Conservation (phyloP, 2,113 vertebrate genomes). For the Xenus cinereus region DNA sequence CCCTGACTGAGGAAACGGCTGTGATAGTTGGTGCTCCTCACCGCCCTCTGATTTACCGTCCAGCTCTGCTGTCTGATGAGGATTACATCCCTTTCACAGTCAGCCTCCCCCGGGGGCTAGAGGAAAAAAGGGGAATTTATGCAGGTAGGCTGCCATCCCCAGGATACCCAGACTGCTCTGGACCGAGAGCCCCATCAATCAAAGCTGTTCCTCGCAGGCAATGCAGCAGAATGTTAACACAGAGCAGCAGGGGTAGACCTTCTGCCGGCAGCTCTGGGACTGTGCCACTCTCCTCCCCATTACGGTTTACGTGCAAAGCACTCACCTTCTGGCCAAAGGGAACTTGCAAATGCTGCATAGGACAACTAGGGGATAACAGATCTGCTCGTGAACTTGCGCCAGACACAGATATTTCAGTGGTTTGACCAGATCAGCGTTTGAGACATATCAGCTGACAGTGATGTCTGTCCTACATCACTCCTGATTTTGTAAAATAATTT, state of each 20-base stretch:
- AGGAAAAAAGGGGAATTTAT: not conserved
- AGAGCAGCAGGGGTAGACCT: not conserved
- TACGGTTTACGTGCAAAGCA: not conserved
- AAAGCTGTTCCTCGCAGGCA: not conserved
- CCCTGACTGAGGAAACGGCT: not conserved
- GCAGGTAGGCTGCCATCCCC: not conserved
- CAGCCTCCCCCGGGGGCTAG: not conserved
- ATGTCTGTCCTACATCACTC: slow-evolving; percentile 4
- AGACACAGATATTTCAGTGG: not conserved
- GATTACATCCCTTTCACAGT: not conserved
- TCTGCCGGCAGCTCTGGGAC: not conserved
- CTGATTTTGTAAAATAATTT: slow-evolving; percentile 35
- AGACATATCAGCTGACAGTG: not conserved
- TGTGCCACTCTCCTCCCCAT: not conserved
- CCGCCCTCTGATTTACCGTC: not conserved
- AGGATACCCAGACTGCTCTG: not conserved
- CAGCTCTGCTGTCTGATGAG: not conserved
- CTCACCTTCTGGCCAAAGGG: slow-evolving; percentile 39
- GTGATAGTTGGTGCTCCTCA: not conserved
- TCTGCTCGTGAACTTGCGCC: slow-evolving; percentile 23
- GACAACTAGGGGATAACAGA: slow-evolving; percentile 35
- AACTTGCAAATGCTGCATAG: slow-evolving; percentile 44
- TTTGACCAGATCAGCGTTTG: not conserved
- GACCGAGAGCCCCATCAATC: not conserved
- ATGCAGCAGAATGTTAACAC: not conserved